Conservation (phyloP, 2,888 invertebrate genomes). For the Halictus quadricinctus region DNA sequence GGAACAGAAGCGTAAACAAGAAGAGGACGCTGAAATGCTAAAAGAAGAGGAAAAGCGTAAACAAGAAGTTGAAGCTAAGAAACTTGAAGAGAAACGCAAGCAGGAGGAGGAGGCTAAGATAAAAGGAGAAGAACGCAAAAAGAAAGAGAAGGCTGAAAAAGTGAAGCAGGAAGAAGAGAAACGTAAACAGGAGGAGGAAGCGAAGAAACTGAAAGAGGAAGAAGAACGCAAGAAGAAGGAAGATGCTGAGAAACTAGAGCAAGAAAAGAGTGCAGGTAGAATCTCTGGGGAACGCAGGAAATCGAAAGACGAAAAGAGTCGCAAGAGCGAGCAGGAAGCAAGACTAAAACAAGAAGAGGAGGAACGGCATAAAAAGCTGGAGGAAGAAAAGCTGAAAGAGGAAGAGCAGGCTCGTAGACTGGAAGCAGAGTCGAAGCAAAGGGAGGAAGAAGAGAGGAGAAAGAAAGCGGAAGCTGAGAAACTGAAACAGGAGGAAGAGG, state of each 20-base stretch:
- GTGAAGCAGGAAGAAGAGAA: conserved; percentile 48
- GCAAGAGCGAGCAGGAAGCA: conserved; percentile 43
- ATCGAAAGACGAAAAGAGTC: conserved; percentile 68
- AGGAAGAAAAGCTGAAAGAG: not conserved
- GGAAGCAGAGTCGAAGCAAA: not conserved
- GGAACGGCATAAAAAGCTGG: not conserved
- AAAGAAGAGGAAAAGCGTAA: conserved; percentile 62
- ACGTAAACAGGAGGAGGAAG: conserved; percentile 61
- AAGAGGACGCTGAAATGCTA: conserved; percentile 44
- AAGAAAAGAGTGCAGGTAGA: conserved; percentile 51
- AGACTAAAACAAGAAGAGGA: conserved; percentile 61
- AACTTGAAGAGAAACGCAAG: not conserved
- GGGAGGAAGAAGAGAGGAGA: not conserved
- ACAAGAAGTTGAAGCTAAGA: conserved; percentile 40
- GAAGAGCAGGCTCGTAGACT: not conserved
- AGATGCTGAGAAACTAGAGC: conserved; percentile 57
- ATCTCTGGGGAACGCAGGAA: conserved; percentile 72
- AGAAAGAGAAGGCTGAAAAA: conserved; percentile 58
- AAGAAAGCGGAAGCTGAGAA: not conserved
- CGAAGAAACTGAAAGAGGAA: conserved; percentile 42
- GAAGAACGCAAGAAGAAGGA: conserved; percentile 76
- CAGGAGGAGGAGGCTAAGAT: conserved; percentile 66
- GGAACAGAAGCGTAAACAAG: conserved; percentile 52
- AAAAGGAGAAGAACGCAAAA: conserved; percentile 47
- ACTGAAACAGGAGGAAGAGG: not conserved